phyloP scores from a whole-genome alignment of 2,113 vertebrate genomes.

The Gorsachius goisagi region DNA sequence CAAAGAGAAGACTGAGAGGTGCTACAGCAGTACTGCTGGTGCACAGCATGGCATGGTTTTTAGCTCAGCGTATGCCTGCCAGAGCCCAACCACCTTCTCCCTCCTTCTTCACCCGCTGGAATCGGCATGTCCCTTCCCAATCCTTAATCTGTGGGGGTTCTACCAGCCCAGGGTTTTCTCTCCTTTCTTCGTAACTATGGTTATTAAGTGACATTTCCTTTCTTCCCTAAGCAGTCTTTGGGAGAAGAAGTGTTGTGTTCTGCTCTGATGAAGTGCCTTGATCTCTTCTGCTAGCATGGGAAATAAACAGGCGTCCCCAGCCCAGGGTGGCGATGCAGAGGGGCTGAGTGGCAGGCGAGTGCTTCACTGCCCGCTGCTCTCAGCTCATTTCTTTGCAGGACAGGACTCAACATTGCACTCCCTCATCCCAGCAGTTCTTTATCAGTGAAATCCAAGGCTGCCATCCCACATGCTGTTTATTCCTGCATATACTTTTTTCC shows the following conservation, averaged over 20 bases:
- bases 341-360: not conserved
- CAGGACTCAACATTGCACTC: rapidly evolving
- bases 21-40: not conserved
- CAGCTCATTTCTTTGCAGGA: not conserved
- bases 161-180: not conserved
- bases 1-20: not conserved
- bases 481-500: not conserved
- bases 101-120: not conserved
- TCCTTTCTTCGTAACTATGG: not conserved
- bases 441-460: not conserved
- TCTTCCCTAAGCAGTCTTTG: not conserved
- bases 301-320: rapidly evolving
- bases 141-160: not conserved
- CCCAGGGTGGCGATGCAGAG: not conserved
- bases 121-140: rapidly evolving
- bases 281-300: not conserved
- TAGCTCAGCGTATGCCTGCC: not conserved
- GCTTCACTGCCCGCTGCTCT: not conserved
- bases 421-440: not conserved
- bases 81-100: not conserved
- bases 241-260: not conserved
- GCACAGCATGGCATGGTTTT: rapidly evolving
- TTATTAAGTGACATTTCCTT: not conserved
- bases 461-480: not conserved
- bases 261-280: not conserved